These are phyloP conservation scores for Darevskia nairensis DNA, from an alignment of 2,797 vertebrate genomes.

Conservation along the genomic window DNA sequence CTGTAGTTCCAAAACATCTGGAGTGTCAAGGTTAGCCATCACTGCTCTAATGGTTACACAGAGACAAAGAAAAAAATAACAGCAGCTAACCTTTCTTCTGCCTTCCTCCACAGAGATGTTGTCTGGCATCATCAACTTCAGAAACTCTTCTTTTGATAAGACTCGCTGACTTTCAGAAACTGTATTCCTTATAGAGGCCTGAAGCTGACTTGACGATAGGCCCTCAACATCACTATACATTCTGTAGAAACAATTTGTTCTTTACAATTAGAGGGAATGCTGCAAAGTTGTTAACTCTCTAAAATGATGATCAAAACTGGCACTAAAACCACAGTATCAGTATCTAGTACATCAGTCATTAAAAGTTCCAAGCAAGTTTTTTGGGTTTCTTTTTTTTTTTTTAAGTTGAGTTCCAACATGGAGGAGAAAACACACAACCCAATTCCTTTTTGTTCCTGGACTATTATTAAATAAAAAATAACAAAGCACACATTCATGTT, in stretches of 20 bases:
- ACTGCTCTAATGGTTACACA: neutral
- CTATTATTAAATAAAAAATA: slow-evolving; percentile 46
- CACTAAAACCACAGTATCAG: neutral
- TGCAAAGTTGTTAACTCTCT: slow-evolving; percentile 23
- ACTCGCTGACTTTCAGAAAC: slow-evolving; percentile 82
- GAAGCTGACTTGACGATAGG: slow-evolving; percentile 80
- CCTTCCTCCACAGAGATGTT: slow-evolving; percentile 85
- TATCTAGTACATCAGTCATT: neutral
- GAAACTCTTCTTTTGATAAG: slow-evolving; percentile 91
- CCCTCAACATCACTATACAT: slow-evolving; percentile 85
- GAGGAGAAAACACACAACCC: slow-evolving; percentile 8
- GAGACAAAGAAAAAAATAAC: neutral
- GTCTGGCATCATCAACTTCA: slow-evolving; percentile 89
- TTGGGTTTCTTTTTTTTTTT: no score
- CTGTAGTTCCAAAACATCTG: no score
- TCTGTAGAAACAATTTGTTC: slow-evolving; percentile 77
- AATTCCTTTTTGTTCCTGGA: neutral
- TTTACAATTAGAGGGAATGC: slow-evolving; percentile 40
- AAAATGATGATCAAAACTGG: neutral
- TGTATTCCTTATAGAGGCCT: slow-evolving; percentile 76
- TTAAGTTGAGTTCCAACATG: slow-evolving; percentile 19
- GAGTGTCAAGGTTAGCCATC: no score
- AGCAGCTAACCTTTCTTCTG: slow-evolving; percentile 86
- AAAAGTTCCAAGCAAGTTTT: neutral
- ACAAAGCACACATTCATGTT: neutral